Conservation (phyloP, 2,797 vertebrate genomes). For the Cossypha niveicapilla region DNA sequence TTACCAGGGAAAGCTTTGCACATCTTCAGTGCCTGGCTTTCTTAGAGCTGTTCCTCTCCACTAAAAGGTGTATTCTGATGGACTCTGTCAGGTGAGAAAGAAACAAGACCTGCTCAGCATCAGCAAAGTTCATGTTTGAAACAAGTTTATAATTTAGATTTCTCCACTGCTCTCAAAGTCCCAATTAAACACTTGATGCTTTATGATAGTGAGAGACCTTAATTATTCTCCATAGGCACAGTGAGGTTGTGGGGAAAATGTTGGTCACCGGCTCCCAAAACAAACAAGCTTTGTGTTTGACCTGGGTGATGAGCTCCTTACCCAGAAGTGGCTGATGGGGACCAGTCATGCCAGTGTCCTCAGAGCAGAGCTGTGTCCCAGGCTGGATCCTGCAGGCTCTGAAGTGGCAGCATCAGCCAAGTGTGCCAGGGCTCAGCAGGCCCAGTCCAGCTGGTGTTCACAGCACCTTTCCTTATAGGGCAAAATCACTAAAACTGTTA, state of each 20-base stretch:
- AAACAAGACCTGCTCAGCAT: neutral
- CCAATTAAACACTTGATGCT: neutral
- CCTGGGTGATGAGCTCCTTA: neutral
- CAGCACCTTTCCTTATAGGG: neutral
- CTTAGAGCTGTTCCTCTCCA: neutral
- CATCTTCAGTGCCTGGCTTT: neutral
- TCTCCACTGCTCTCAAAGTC: neutral
- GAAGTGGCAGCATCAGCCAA: neutral
- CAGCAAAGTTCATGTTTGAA: neutral
- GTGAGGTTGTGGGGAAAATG: neutral
- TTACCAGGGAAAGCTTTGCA: neutral
- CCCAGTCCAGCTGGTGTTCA: neutral
- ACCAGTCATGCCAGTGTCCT: fast-evolving
- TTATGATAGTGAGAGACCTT: neutral
- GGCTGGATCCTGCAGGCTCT: neutral
- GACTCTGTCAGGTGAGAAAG: neutral
- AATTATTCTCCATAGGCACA: fast-evolving
- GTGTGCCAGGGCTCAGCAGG: neutral
- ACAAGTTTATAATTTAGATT: neutral
- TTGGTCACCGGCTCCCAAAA: neutral
- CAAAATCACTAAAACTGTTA: neutral
- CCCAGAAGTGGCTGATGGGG: neutral
- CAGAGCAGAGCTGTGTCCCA: neutral
- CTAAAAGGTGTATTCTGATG: neutral
- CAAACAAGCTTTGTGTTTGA: neutral